These are phyloP conservation scores for Trichopoda pennipes DNA, from an alignment of 2,888 invertebrate species.

Conservation along the genomic window DNA sequence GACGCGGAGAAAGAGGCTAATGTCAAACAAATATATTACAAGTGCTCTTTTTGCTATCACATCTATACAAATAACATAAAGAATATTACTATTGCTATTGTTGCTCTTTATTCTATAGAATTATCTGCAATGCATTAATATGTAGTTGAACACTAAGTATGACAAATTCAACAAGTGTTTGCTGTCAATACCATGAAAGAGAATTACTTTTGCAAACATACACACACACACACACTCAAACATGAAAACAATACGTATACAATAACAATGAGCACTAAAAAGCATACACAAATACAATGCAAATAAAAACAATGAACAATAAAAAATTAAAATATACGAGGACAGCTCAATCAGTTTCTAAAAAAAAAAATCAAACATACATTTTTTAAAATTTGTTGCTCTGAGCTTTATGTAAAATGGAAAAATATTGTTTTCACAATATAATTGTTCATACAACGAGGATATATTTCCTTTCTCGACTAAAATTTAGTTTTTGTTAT, in stretches of 20 bases:
- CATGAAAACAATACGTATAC: not conserved
- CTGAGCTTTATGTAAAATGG: no score
- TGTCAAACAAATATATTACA: not conserved
- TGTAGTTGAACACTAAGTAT: conserved; percentile 36
- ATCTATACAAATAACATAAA: not conserved
- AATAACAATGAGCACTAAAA: not conserved
- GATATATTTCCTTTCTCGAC: no score
- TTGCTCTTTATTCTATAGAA: conserved; percentile 19
- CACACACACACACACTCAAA: not conserved
- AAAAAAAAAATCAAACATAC: no score
- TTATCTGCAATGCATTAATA: conserved; percentile 8
- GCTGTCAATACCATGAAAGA: conserved; percentile 39
- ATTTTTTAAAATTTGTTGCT: no score
- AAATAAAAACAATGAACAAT: not conserved
- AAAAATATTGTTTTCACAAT: no score
- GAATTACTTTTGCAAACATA: not conserved
- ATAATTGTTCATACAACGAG: no score
- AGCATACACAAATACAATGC: not conserved
- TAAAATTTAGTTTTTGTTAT: no score
- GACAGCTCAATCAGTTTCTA: not conserved
- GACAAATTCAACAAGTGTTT: conserved; percentile 65
- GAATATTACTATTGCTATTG: not conserved
- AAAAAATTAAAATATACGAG: not conserved
- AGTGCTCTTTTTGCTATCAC: not conserved
- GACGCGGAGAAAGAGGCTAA: no score